Base-by-base conservation (phyloP, 2,888 invertebrate genomes). In the Anthrax anthrax region DNA sequence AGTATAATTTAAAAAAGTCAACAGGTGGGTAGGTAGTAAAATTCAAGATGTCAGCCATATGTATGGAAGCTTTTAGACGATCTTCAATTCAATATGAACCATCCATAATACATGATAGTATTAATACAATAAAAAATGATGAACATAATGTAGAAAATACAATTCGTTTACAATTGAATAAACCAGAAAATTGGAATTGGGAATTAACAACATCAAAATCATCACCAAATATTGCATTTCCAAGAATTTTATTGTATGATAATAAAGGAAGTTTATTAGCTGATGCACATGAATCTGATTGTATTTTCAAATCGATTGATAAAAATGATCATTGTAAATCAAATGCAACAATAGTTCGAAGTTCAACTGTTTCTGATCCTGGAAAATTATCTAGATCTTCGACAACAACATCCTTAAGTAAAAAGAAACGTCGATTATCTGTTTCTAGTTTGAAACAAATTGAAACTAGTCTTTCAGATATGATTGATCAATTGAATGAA, bases 161-260 rank as follows among this genome's bases (percentile, higher is more conserved):
- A 37, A 68, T 76, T 2, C 67, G 69, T 45, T 58, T 76, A 18
- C 70, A 74, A 56, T 58, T 76, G 47, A 67, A 69, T 52, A 76
- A 76, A 53, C 76, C 76, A 1, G 66, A 66, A 49, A 64, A 66
- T 49, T 76, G 76, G 75, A 72, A 73, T 53, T 76, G 75, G 75
- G 71, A 75, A 57, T 55, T 76, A 52, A 71, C 72, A 27, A 75
- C 75, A 3, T 75, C 75, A 27, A 72, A 73, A 55, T 75, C 75
- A 40, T 74, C 74, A 42, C 71, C 73, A 27, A 71, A 72, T 54
- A 72, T 76, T 46, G 60, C 68, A 27, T 58, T 76, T 54, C 76
- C 76, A 4, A 63, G 69, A 8, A 73, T 76, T 18, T 64, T 74
- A 52, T 62, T 76, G 10, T 74, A 69, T 55, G 69, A 75, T 54